Evolutionary conservation across 2,888 invertebrate genomes (phyloP), one percentile per base, ranked within the genome.

Genomic region (Oligia fasciuncula): DNA sequence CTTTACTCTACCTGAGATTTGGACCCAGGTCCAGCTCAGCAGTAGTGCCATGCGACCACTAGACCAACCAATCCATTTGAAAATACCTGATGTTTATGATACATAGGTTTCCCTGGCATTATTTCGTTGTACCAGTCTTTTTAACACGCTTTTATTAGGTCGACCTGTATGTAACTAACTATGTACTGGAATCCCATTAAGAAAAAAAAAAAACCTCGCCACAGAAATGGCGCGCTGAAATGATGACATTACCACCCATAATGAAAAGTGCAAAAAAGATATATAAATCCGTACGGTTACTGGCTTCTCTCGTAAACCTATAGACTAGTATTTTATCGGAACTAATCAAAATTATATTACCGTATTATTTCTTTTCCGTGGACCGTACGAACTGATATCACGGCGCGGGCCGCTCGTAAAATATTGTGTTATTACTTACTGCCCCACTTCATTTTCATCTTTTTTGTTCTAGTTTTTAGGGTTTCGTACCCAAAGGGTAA

Each of bases 301-400:
- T 72, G 82, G 65, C 68, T 81, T 81, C 29, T 83, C 85, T 85
- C 86, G 84, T 86, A 90, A 90, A 85, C 71, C 83, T 73, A 69
- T 74, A 80, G 84, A 81, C 84, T 85, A 80, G 82, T 83, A 83
- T 83, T 88, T 92, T 92, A 92, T 93, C 91, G 91, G 86, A 89
- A 91, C 90, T 91, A 92, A 93, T 93, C 92, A 92, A 92, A 92
- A 91, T 92, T 92, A 92, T 91, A 91, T 84, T 88, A 88, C 91
- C 90, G 88, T 91, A 91, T 92, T 92, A 92, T 93, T 92, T 89
- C 83, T 87, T 78, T 85, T 75, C 84, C 88, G 86, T 85, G 85
- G 85, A 91, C 90, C 91, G 90, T 92, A 88, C 85, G 89, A 91
- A 90, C 89, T 88, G 88, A 93, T 94, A 93, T 92, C 23, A 69